These are phyloP conservation scores for Bombus difficillimus DNA, from an alignment of 1,140 invertebrate genomes.

Conservation along the genomic window DNA sequence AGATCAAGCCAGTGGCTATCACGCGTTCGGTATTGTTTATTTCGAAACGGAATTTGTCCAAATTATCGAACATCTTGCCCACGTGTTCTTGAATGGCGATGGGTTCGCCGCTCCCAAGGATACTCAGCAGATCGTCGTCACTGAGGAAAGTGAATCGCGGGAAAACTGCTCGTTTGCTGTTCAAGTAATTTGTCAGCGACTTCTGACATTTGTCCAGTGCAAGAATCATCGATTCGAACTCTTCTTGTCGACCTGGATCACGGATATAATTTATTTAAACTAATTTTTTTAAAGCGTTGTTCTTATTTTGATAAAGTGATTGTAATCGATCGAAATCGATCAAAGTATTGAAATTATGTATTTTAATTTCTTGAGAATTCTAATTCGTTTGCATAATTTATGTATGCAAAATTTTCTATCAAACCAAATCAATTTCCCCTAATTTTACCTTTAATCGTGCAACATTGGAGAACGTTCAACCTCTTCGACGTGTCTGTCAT, in stretches of 20 bases:
- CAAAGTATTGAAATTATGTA: no score
- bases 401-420: no score
- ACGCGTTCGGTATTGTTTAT: conserved; percentile 85
- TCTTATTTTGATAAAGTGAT: no score
- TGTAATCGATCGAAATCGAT: no score
- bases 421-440: not conserved
- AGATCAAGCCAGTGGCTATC: conserved; percentile 91
- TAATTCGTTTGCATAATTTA: no score
- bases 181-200: conserved; percentile 94
- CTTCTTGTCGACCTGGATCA: conserved; percentile 86
- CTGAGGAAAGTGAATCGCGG: conserved; percentile 97
- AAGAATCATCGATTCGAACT: conserved; percentile 88
- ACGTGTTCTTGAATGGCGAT: conserved; percentile 94
- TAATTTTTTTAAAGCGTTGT: not conserved
- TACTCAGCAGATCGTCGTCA: conserved; percentile 94
- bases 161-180: conserved; percentile 92
- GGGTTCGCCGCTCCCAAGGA: conserved; percentile 92
- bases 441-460: conserved; percentile 84
- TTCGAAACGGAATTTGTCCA: conserved; percentile 88
- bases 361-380: no score
- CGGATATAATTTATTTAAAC: not conserved
- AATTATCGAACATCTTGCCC: conserved; percentile 97
- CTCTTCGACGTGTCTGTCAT: conserved; percentile 92
- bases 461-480: conserved; percentile 90
- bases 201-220: conserved; percentile 95